These are phyloP conservation scores for Ypsolopha sequella DNA, from an alignment of 2,888 invertebrate genomes.

Conservation along the genomic window DNA sequence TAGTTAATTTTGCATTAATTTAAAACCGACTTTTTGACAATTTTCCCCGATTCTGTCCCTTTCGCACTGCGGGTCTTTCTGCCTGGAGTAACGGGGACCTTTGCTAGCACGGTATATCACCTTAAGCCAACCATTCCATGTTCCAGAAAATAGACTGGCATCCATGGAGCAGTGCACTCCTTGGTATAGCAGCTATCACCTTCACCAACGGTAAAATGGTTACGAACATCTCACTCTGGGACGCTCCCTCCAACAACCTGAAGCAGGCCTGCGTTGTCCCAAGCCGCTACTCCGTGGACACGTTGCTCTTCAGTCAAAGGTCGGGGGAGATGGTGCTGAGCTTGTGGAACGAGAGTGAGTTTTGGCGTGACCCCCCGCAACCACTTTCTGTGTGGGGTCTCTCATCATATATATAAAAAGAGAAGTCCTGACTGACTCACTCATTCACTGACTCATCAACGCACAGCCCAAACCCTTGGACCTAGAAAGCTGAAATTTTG, in stretches of 20 bases:
- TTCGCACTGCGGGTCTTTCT: no score
- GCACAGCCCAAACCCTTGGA: no score
- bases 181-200: conserved; percentile 38
- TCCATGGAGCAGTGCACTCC: conserved; percentile 54
- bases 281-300: conserved; percentile 32
- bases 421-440: no score
- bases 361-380: not conserved
- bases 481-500: no score
- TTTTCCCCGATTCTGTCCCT: no score
- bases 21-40: no score
- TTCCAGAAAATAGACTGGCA: conserved; percentile 51
- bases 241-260: conserved; percentile 26
- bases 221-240: conserved; percentile 37
- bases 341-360: conserved; percentile 40
- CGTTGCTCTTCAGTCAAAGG: conserved; percentile 51
- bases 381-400: no score
- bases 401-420: no score
- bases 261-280: conserved; percentile 19
- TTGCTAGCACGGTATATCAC: no score
- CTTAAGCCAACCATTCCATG: not conserved
- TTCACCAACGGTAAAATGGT: conserved; percentile 9
- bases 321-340: conserved; percentile 61
- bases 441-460: no score
- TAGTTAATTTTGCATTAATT: no score
- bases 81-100: no score